Base-by-base conservation (phyloP, 1,140 invertebrate genomes). In the Sinella curviseta region DNA sequence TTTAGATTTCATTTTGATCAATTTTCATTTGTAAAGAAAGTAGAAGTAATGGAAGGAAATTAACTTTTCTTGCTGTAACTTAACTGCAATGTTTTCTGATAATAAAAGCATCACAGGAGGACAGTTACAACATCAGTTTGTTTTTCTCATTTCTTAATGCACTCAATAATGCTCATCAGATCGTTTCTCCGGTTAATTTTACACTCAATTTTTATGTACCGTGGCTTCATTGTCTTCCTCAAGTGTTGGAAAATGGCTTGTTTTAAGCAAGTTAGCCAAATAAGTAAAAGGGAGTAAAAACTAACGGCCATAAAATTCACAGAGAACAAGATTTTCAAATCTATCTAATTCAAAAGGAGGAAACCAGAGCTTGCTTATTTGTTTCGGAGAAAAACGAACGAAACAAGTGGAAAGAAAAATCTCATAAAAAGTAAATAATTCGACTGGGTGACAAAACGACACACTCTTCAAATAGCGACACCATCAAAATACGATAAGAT, bases 341-440 rank as follows among this genome's bases (percentile, higher is more conserved):
- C 65, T 70, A 65, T 65, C 24, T 17, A 14, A 26, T 65, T 65
- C 8, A 8, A 4, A 65, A 65, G 8, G 4, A 65, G 26, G 3
- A 65, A 65, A 65, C 16, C 4, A 65, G 57, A 26, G 26, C 57
- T 8, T 65, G 16, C 8, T 48, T 20, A 48, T 48, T 48, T 20
- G 39, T 20, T 48, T 48, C n/a, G n/a, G 39, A 48, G 20, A 48
- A 48, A 48, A 20, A 20, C 8, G 20, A 48, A 48, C 8, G 20
- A 12, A 48, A 12, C 8, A 48, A 48, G 20, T 48, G 39, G 24
- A 26, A 33, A 70, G 65, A 70, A 70, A 70, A 70, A 30, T 30
- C 65, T 70, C 65, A n/a, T 70, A 70, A 70, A 70, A 70, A 70
- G 65, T 70, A 70, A 70, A 70, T 70, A n/a, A n/a, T n/a, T 24